These are phyloP conservation scores for Heteromyza rotundicornis DNA, from an alignment of 2,888 invertebrate species.

Conservation along the genomic window DNA sequence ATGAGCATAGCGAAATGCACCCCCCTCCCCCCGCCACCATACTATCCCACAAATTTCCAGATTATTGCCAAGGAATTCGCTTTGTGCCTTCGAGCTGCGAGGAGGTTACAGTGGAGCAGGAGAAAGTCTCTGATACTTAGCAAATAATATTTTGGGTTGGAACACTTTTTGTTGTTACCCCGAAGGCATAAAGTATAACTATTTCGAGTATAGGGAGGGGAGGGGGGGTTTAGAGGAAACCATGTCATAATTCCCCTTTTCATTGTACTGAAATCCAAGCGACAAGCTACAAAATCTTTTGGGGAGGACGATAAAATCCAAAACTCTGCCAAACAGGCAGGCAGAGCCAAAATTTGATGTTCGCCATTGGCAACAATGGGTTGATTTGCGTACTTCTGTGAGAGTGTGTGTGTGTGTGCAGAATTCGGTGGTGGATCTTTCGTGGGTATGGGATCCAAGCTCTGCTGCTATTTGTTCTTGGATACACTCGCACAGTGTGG, in stretches of 20 bases:
- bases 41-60: conserved; percentile 12
- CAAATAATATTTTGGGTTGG: not conserved
- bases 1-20: conserved; percentile 18
- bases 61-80: conserved; percentile 12
- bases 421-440: too few species aligned
- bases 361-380: conserved; percentile 47
- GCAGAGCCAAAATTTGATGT: conserved; percentile 43
- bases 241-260: conserved; percentile 35
- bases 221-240: too few species aligned
- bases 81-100: not conserved
- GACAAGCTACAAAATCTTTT: not conserved
- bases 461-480: not conserved
- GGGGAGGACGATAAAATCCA: not conserved
- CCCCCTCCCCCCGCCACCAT: not conserved
- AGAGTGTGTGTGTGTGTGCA: too few species aligned
- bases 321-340: not conserved
- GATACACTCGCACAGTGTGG: not conserved
- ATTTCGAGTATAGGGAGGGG: too few species aligned
- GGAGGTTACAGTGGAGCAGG: too few species aligned
- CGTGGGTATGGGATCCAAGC: not conserved
- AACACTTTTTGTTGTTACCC: conserved; percentile 9
- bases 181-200: conserved; percentile 29
- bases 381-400: conserved; percentile 21
- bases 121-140: not conserved
- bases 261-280: not conserved